These are phyloP conservation scores for Leptinotarsa texana DNA, from an alignment of 1,140 invertebrate genomes.

Conservation along the genomic window DNA sequence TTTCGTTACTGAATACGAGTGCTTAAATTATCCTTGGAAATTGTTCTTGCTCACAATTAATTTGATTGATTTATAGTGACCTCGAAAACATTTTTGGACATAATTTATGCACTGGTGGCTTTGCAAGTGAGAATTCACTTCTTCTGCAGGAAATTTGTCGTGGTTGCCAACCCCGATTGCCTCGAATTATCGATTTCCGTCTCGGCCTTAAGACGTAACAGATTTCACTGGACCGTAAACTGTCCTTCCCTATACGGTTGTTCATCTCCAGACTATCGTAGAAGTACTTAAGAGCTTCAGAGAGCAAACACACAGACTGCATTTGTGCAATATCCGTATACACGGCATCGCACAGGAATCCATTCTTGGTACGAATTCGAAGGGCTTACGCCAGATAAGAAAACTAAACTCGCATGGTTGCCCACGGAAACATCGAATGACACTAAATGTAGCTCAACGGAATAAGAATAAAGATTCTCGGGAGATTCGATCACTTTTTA, in stretches of 20 bases:
- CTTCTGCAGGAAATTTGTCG: too few relatives aligned
- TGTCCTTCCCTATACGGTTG: background rate
- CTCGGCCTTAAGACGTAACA: background rate
- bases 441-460: conserved; percentile 20
- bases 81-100: too few relatives aligned
- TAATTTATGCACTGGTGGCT: too few relatives aligned
- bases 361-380: conserved; percentile 2
- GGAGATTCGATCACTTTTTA: conserved; percentile 28
- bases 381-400: conserved; percentile 15
- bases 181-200: background rate
- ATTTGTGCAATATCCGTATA: conserved; percentile 15
- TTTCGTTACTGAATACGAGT: too few relatives aligned
- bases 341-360: background rate
- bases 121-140: too few relatives aligned
- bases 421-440: conserved; percentile 6
- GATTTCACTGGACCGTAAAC: background rate
- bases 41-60: too few relatives aligned
- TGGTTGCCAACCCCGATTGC: too few relatives aligned
- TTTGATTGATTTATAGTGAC: too few relatives aligned
- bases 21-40: too few relatives aligned
- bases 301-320: conserved; percentile 15
- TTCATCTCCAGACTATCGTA: background rate
- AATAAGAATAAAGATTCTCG: conserved; percentile 16
- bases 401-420: conserved; percentile 25
- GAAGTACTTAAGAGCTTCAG: background rate